Conservation (phyloP, 2,888 invertebrate species). For the Mimas tiliae region DNA sequence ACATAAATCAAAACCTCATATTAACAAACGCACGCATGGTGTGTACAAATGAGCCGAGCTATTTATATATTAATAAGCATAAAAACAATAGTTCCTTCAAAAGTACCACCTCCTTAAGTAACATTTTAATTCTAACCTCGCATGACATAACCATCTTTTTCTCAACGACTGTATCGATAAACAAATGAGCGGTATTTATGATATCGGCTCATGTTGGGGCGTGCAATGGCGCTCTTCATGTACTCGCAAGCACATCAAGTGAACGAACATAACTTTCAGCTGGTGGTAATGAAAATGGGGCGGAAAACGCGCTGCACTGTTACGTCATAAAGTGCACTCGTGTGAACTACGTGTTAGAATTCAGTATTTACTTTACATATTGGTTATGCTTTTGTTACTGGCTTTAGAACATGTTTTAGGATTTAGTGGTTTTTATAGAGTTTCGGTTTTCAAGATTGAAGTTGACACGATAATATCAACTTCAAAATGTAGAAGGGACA, state of each 20-base stretch:
- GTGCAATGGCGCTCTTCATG: slow-evolving; percentile 21
- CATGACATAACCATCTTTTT: too few species aligned
- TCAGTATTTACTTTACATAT: slow-evolving; percentile 3
- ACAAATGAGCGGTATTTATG: slow-evolving; percentile 37
- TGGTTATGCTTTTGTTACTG: neutral
- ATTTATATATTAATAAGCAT: too few species aligned
- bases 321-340: slow-evolving; percentile 19
- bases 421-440: neutral
- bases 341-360: slow-evolving; percentile 8
- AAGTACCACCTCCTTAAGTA: too few species aligned
- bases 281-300: slow-evolving; percentile 20
- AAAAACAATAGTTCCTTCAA: too few species aligned
- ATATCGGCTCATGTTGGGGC: slow-evolving; percentile 34
- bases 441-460: too few species aligned
- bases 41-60: too few species aligned
- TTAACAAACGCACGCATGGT: too few species aligned
- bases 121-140: too few species aligned
- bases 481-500: too few species aligned
- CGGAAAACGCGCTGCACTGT: slow-evolving; percentile 18
- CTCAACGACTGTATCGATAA: slow-evolving; percentile 4
- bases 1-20: too few species aligned
- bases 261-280: slow-evolving; percentile 20
- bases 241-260: slow-evolving; percentile 15
- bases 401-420: neutral
- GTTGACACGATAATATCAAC: too few species aligned